Evolutionary conservation across 2,888 invertebrate genomes (phyloP).

Genomic region (Ornithoptera alexandrae): DNA sequence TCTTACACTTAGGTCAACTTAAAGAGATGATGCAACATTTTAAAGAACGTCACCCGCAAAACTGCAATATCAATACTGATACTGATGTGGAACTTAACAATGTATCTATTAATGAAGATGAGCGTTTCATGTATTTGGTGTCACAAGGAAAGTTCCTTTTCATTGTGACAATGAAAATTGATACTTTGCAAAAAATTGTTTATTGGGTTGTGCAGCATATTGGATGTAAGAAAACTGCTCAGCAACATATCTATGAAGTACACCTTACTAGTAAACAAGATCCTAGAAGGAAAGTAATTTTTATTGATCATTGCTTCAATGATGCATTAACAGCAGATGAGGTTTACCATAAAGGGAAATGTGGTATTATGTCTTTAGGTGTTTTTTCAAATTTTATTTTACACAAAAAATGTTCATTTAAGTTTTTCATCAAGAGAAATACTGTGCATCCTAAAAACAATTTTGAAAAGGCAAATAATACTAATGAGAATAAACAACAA

Average conservation of each 20-base stretch:
- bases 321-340: conserved; percentile 62
- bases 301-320: conserved; percentile 64
- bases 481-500: conserved; percentile 21
- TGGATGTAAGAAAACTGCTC: conserved; percentile 58
- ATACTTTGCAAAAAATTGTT: conserved; percentile 60
- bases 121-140: conserved; percentile 40
- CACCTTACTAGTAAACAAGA: conserved; percentile 60
- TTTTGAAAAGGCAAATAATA: conserved; percentile 36
- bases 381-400: conserved; percentile 54
- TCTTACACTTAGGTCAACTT: conserved; percentile 50
- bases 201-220: conserved; percentile 67
- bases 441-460: conserved; percentile 37
- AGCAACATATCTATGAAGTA: conserved; percentile 64
- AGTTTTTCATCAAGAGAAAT: conserved; percentile 56
- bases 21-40: conserved; percentile 64
- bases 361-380: conserved; percentile 59
- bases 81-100: conserved; percentile 52
- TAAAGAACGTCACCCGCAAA: conserved; percentile 56
- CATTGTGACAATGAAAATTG: conserved; percentile 62
- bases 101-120: conserved; percentile 42
- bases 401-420: conserved; percentile 55
- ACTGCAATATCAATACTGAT: conserved; percentile 53
- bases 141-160: conserved; percentile 58
- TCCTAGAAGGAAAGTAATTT: conserved; percentile 53
- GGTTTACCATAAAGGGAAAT: conserved; percentile 58